These are phyloP conservation scores for Chesias legatella DNA, from an alignment of 2,888 invertebrate species.

Conservation along the genomic window DNA sequence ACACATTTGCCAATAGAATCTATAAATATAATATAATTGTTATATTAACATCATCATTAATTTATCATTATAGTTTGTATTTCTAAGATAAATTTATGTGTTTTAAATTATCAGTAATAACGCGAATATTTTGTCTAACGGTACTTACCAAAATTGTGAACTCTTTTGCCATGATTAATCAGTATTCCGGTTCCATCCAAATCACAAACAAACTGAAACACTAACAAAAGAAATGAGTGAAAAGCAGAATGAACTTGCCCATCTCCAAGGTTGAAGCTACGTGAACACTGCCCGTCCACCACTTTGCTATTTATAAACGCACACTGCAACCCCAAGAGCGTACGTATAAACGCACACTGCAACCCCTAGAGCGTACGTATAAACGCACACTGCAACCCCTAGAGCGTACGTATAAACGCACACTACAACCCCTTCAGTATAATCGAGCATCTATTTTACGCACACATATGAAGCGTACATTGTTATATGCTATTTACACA, in stretches of 20 bases:
- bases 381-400: constrained; percentile 19
- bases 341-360: constrained; percentile 13
- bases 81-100: no score
- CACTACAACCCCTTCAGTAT: constrained; percentile 18
- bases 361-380: constrained; percentile 10
- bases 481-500: constrained; percentile 15
- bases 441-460: constrained; percentile 11
- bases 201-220: constrained; percentile 31
- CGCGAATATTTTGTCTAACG: not conserved
- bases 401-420: not conserved
- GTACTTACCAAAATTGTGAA: constrained; percentile 54
- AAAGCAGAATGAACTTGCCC: constrained; percentile 46
- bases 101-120: no score
- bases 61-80: no score
- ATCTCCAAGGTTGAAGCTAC: constrained; percentile 70
- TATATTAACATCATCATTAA: not conserved
- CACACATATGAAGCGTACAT: constrained; percentile 17
- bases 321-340: constrained; percentile 49
- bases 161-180: constrained; percentile 54
- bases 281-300: constrained; percentile 59
- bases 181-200: constrained; percentile 36
- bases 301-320: constrained; percentile 74
- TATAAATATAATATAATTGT: constrained; percentile 30
- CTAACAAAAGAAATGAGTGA: constrained; percentile 27
- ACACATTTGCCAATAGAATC: constrained; percentile 62